Base-by-base conservation (phyloP, 2,113 vertebrate species). In the Spermophilus dauricus region DNA sequence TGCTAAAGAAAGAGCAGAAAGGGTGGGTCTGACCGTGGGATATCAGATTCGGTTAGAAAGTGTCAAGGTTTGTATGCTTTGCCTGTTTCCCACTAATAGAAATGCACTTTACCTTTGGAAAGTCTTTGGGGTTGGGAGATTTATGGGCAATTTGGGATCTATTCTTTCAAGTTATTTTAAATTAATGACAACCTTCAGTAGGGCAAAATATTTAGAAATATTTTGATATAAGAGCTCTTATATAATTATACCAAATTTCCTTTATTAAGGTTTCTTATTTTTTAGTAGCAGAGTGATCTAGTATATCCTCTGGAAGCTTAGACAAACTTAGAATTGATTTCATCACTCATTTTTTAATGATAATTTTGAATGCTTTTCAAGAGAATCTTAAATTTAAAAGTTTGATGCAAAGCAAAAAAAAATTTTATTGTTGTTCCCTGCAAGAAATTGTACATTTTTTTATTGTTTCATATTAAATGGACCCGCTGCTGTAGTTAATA, bases 41-140 rank as follows among this genome's bases (percentile, higher is more conserved):
- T 99, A 99, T 98, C 99, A 99, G 99, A 99, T 99, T 97, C 99
- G 99, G 18, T 97, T 99, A 93, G 99, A 99, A 98, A 99, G 99
- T 26, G 99, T 99, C 93, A 99, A 99, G 99, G 99, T 99, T 95
- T 14, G 56, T 97, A 11, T 75, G 58, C 37, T 91, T 80, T 96
- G 14, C 70, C 75, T 89, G 9, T 45, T 13, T 95, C 86, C 72
- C 95, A 5, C 4, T 77, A 39, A 76, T 8, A 75, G 42, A 81
- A 76, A 89, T 76, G 34, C 1, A 18, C 2, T 89, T 89, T 63
- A 11, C 61, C 24, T 63, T 63, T 80, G 58, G 91, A 93, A 65
- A 22, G 24, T 88, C 24, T 5, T 65, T 67, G 51, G 63, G 30
- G 22, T 76, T 34, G 70, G 37, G 53, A 81, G n/a, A 84, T 45